These are phyloP conservation scores for Excalfactoria chinensis DNA, from an alignment of 2,113 vertebrate genomes.

Conservation along the genomic window DNA sequence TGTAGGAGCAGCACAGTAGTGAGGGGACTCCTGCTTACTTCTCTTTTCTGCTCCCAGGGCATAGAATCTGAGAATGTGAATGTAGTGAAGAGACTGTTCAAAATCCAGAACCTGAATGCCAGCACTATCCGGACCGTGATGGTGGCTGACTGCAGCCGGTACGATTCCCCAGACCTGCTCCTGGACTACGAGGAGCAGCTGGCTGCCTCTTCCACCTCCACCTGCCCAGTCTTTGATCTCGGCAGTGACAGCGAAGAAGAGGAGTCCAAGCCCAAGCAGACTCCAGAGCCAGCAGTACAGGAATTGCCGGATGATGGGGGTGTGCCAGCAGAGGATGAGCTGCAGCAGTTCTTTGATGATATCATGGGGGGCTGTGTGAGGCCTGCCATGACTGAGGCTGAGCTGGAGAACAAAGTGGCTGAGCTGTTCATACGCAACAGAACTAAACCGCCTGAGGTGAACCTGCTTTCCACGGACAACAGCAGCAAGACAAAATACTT, in stretches of 20 bases:
- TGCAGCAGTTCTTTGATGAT: constrained; percentile 76
- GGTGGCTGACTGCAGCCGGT: constrained; percentile 93
- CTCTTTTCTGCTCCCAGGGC: constrained; percentile 75
- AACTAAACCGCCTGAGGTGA: constrained; percentile 82
- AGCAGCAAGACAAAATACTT: constrained; percentile 88
- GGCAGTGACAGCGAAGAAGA: constrained; percentile 82
- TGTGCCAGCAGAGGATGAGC: constrained; percentile 8
- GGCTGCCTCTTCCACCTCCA: constrained; percentile 59
- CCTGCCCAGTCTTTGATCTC: constrained; percentile 82
- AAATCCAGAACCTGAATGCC: constrained; percentile 97
- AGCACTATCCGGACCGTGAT: constrained; percentile 96
- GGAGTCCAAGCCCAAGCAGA: constrained; percentile 50
- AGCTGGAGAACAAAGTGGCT: constrained; percentile 88
- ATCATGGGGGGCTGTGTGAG: constrained; percentile 68
- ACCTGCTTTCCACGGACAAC: constrained; percentile 56
- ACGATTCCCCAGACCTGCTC: constrained; percentile 87
- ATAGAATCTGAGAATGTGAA: constrained; percentile 96
- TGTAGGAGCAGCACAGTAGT: fast-evolving
- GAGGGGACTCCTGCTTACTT: background rate
- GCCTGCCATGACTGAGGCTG: constrained; percentile 70
- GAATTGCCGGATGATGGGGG: background rate
- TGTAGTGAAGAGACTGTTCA: constrained; percentile 97
- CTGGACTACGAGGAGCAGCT: constrained; percentile 84
- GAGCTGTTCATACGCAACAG: constrained; percentile 83
- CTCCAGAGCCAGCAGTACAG: background rate